Conservation (phyloP, 2,888 invertebrate species). For the Tipula lateralis region DNA sequence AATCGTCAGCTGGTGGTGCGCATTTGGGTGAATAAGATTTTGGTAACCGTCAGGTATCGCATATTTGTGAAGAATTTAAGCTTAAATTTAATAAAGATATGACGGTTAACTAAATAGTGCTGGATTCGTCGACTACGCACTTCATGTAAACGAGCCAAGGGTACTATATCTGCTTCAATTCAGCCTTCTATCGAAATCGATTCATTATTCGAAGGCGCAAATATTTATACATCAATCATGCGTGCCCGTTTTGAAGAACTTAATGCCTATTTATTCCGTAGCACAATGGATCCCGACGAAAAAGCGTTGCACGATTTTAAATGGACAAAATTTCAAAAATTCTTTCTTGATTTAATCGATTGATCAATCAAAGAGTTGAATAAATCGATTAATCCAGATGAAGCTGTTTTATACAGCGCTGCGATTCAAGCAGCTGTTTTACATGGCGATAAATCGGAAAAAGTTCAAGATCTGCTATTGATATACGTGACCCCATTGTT, state of each 20-base stretch:
- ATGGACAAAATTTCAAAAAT: constrained; percentile 72
- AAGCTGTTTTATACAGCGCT: constrained; percentile 77
- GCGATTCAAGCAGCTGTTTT: constrained; percentile 70
- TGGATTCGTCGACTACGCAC: constrained; percentile 66
- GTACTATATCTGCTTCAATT: constrained; percentile 69
- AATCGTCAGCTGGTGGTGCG: constrained; percentile 93
- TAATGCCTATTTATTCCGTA: constrained; percentile 64
- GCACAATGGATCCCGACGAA: constrained; percentile 71
- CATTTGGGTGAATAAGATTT: constrained; percentile 94
- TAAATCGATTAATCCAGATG: constrained; percentile 73
- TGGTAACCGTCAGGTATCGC: constrained; percentile 84
- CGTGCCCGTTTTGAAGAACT: constrained; percentile 73
- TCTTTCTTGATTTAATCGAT: constrained; percentile 70
- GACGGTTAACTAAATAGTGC: constrained; percentile 58
- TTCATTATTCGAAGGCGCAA: constrained; percentile 67
- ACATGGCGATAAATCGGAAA: constrained; percentile 62
- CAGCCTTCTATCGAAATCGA: constrained; percentile 72
- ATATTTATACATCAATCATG: constrained; percentile 68
- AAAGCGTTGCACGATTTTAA: constrained; percentile 71
- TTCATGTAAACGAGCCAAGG: constrained; percentile 72
- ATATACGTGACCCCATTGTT: constrained; percentile 66
- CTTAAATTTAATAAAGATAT: constrained; percentile 69
- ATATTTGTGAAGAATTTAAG: constrained; percentile 87
- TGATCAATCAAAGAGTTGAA: constrained; percentile 70
- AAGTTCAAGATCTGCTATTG: constrained; percentile 67